Percentiles rank a stretch among this genome's conserved stretches.
These are phyloP conservation scores for Aculops lycopersici DNA, from an alignment of 1,140 invertebrate species.

Conservation along the genomic window DNA sequence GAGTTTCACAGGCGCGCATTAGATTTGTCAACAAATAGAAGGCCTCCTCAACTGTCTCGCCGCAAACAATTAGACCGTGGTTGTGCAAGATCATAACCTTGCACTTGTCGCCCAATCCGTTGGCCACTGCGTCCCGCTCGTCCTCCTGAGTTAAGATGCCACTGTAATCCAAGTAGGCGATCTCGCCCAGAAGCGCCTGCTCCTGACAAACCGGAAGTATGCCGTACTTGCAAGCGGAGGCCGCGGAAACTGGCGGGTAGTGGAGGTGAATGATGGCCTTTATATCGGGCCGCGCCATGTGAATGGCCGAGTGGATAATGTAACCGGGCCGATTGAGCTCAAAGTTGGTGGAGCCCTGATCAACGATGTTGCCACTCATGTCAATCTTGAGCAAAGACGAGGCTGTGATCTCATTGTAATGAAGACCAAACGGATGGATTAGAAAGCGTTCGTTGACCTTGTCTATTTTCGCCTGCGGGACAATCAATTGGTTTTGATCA, in stretches of 20 bases:
- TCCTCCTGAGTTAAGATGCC: slow-evolving; percentile 16
- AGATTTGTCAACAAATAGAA: slow-evolving; percentile 55
- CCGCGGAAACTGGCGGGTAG: background rate
- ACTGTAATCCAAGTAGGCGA: slow-evolving; percentile 53
- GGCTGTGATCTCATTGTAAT: slow-evolving; percentile 87
- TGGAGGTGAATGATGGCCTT: slow-evolving; percentile 53
- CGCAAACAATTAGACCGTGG: slow-evolving; percentile 75
- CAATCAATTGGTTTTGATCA: slow-evolving; percentile 1
- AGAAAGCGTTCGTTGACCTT: slow-evolving; percentile 77
- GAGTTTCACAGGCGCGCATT: slow-evolving; percentile 40
- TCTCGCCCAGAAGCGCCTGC: slow-evolving; percentile 52
- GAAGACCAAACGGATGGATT: slow-evolving; percentile 70
- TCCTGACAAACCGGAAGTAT: slow-evolving; percentile 62
- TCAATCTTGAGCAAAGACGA: slow-evolving; percentile 73
- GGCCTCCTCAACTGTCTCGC: slow-evolving; percentile 77
- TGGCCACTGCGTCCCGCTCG: slow-evolving; percentile 23
- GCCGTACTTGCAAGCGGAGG: slow-evolving; percentile 52
- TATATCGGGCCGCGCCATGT: slow-evolving; percentile 71
- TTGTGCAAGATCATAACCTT: slow-evolving; percentile 35
- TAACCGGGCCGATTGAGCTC: slow-evolving; percentile 34
- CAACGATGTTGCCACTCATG: slow-evolving; percentile 31
- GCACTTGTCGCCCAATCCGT: slow-evolving; percentile 58
- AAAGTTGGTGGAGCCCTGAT: slow-evolving; percentile 61
- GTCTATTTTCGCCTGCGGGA: background rate
- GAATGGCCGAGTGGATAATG: slow-evolving; percentile 69